Percentiles rank a stretch among this genome's conserved stretches.
Evolutionary conservation across 1,140 invertebrate genomes (phyloP).

Genomic region (Antheraea pernyi): DNA sequence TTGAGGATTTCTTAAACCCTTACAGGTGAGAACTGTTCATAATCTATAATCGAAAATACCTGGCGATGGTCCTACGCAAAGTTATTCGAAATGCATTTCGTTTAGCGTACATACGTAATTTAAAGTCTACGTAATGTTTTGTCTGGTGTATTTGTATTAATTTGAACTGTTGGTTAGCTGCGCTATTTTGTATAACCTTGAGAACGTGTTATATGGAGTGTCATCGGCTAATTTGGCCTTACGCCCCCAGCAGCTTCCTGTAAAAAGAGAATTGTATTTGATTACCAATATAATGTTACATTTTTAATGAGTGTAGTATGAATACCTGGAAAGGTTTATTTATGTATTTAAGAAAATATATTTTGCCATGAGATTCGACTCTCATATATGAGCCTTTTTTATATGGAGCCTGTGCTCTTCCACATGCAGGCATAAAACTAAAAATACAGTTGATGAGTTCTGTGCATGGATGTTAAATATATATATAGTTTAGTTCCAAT

Average conservation of each 20-base stretch:
- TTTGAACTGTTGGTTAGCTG: constrained; percentile 20
- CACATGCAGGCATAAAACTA: too few species aligned
- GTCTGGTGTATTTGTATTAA: constrained; percentile 12
- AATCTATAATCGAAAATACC: constrained; percentile 27
- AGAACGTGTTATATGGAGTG: constrained; percentile 29
- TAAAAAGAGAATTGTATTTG: neutral
- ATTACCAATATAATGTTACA: too few species aligned
- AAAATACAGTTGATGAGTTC: too few species aligned
- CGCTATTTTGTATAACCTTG: constrained; percentile 47
- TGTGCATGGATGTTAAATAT: too few species aligned
- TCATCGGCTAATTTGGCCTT: constrained; percentile 47
- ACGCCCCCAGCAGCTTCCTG: constrained; percentile 18
- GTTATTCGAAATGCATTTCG: constrained; percentile 15
- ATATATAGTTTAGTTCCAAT: too few species aligned
- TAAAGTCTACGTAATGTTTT: constrained; percentile 17
- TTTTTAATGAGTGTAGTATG: too few species aligned
- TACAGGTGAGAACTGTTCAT: constrained; percentile 41
- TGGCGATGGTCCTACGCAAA: constrained; percentile 29
- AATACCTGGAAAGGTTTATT: too few species aligned
- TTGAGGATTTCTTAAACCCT: constrained; percentile 26
- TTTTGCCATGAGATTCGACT: too few species aligned
- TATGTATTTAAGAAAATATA: too few species aligned
- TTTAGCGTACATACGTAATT: constrained; percentile 10
- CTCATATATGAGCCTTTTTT: too few species aligned
- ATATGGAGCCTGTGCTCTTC: too few species aligned